phyloP scores from a whole-genome alignment of 2,113 vertebrate genomes.

The Ceratotherium simum region DNA sequence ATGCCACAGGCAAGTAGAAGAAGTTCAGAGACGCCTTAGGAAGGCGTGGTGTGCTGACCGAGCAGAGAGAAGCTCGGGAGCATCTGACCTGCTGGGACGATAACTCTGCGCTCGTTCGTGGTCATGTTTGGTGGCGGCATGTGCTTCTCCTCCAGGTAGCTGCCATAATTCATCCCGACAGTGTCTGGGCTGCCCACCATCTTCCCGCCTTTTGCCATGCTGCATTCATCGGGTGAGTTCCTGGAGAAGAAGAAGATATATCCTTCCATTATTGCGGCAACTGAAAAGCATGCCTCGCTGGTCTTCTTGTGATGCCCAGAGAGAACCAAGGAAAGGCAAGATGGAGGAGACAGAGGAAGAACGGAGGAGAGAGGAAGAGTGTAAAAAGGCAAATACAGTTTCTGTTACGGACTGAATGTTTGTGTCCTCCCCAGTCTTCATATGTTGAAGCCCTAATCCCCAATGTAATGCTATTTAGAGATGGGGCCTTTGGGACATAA shows the following conservation, averaged over 20 bases:
- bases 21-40: accelerated
- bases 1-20: background rate
- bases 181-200: constrained; percentile 87
- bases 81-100: constrained; percentile 93
- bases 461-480: accelerated
- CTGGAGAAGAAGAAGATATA: constrained; percentile 81
- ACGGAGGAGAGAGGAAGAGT: accelerated
- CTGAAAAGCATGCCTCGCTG: accelerated
- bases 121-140: constrained; percentile 93
- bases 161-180: constrained; percentile 90
- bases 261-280: background rate
- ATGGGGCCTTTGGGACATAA: no score
- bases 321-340: accelerated
- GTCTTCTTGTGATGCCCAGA: accelerated
- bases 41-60: accelerated
- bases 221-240: constrained; percentile 92
- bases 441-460: background rate
- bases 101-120: constrained; percentile 92
- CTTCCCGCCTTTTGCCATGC: constrained; percentile 91
- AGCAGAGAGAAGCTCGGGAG: accelerated
- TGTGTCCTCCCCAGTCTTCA: accelerated
- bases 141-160: constrained; percentile 94
- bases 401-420: accelerated
- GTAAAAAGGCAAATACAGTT: accelerated
- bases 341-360: accelerated